Base-by-base conservation (phyloP, 2,113 vertebrate genomes). In the Corydoras sp. region DNA sequence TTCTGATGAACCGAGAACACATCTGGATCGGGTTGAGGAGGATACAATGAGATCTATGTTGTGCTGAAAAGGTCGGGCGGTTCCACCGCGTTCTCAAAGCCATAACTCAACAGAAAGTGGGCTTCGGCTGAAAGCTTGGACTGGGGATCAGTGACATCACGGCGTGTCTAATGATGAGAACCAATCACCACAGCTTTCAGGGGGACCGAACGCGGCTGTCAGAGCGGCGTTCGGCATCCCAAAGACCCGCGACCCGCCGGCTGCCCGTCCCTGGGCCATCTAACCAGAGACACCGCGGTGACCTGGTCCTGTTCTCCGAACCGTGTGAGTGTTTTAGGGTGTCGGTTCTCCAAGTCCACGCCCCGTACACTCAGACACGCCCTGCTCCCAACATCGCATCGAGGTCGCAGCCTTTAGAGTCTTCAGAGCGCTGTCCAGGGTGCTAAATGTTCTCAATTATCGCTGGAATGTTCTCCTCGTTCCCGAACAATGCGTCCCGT, bases 361-460 rank as follows among this genome's bases (percentile, higher is more conserved):
- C 79, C 87, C 14, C 18, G 10, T 56, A 1, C 7, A 32, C 48
- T 49, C 50, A 75, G 51, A 60, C 58, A 66, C 43, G 43, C 10
- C 7, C 50, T 18, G 12, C 84, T 88, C 86, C 86, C 88, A 90
- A 90, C 88, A 90, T 90, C 89, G 90, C 85, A 88, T 86, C 85
- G 86, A 86, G 91, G 90, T 91, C 90, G 18, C 18, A 24, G 18
- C 18, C 18, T 24, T 24, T 24, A 24, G 18, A 1, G 18, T 24
- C 18, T 24, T 24, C 18, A 24, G 18, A 24, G 90, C 91, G 91
- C 91, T 92, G 90, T 93, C 92, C 91, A 92, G 91, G 91, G 92
- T 92, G 91, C 92, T 93, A 93, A 93, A 92, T 92, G 92, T 89
- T 91, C 90, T 92, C 91, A 91, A 92, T 93, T 92, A 92, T 88